Evolutionary conservation across 2,888 invertebrate species (phyloP), one percentile per base, ranked within the genome.

Genomic region (Mesorhabditis spiculigera): DNA sequence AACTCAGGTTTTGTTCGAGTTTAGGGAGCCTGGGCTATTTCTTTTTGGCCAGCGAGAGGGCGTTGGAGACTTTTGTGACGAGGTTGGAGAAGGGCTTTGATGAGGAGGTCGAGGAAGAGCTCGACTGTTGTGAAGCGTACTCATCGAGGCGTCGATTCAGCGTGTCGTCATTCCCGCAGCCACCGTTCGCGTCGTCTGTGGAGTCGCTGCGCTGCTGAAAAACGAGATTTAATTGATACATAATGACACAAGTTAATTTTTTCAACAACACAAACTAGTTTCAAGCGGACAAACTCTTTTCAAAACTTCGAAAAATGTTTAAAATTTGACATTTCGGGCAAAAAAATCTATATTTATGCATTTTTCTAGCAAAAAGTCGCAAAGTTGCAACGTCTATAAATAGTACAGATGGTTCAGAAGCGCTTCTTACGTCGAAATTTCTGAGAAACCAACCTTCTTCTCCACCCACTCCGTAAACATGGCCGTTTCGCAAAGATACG

Each of bases 401-500:
- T 28, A 28, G 28, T 28, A 28, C 28, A 28, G 28, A 28, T 28
- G 28, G 28, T 28, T 28, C 28, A 28, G 28, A 28, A 28, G 28
- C 28, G 28, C 28, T 28, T 28, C 28, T 28, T 28, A 28, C 28
- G 28, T 28, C 28, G 28, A 28, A 28, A 28, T 50, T 13, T 10
- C n/a, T 50, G 58, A 10, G n/a, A 50, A 50, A n/a, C 58, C n/a
- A 10, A 50, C 58, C 58, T n/a, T 50, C n/a, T 50, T 50, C 58
- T 50, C 58, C 1, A 50, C 58, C 58, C 58, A 50, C n/a, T 50
- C 58, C 58, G 58, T 50, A n/a, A 50, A 50, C 58, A 50, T 50
- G 58, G 58, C 58, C 58, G 58, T 50, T 50, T 50, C 58, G n/a
- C 58, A 50, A 50, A 50, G 58, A 50, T 50, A 50, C 58, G 58